Percentiles rank a stretch among this genome's conserved stretches.
These are phyloP conservation scores for Shinisaurus crocodilurus DNA, from an alignment of 2,113 vertebrate species.

Conservation along the genomic window DNA sequence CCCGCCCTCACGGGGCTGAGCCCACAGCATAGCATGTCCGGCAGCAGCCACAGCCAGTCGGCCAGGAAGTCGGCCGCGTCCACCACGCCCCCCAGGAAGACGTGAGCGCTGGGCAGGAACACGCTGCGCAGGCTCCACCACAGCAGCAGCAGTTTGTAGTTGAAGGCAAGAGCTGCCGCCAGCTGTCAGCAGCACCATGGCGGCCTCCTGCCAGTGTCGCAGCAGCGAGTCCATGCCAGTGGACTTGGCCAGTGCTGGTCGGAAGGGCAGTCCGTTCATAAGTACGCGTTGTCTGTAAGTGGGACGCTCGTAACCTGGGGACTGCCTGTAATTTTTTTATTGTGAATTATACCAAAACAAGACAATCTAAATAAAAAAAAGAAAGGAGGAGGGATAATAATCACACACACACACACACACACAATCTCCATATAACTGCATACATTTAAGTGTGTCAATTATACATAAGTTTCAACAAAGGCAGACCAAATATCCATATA, in stretches of 20 bases:
- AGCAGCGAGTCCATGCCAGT: constrained; percentile 38
- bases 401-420: no score
- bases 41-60: constrained; percentile 87
- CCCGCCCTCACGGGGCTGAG: constrained; percentile 52
- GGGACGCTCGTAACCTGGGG: no score
- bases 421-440: no score
- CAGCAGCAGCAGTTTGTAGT: constrained; percentile 85
- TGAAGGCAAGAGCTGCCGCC: constrained; percentile 55
- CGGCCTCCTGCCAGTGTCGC: constrained; percentile 85
- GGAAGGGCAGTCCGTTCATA: no score
- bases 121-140: constrained; percentile 80
- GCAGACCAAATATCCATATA: no score
- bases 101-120: constrained; percentile 88
- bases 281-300: no score
- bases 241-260: accelerated
- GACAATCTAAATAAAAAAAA: no score
- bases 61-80: constrained; percentile 84
- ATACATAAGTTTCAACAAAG: no score
- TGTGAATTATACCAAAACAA: no score
- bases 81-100: constrained; percentile 88
- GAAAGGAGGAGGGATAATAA: no score
- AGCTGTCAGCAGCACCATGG: constrained; percentile 83
- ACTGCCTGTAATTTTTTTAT: no score
- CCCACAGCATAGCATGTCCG: constrained; percentile 75
- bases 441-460: no score